Percentiles rank a stretch among this genome's conserved stretches.
phyloP scores from a whole-genome alignment of 2,797 vertebrate species.

The Typhlichthys subterraneus region DNA sequence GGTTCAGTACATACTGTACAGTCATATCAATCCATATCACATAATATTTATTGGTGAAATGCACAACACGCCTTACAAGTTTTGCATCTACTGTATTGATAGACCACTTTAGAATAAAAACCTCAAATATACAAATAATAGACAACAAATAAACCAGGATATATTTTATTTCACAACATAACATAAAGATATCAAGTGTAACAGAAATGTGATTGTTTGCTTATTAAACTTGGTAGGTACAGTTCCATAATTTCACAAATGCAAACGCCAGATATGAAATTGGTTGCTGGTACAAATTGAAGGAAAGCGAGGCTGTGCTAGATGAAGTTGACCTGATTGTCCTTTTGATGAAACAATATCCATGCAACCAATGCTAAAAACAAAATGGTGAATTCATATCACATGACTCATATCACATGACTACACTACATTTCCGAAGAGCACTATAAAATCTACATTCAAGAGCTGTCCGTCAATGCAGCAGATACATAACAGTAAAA shows the following conservation, averaged over 20 bases:
- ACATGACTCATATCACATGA: not conserved
- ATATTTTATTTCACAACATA: constrained; percentile 70
- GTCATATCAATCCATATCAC: not conserved
- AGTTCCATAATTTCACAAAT: constrained; percentile 22
- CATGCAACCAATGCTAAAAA: constrained; percentile 34
- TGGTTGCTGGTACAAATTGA: constrained; percentile 4
- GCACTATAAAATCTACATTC: not conserved
- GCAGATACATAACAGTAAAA: constrained; percentile 22
- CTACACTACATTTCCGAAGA: constrained; percentile 2
- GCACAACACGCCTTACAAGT: too few species aligned
- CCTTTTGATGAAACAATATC: constrained; percentile 13
- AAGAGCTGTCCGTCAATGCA: constrained; percentile 14
- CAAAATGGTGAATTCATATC: not conserved
- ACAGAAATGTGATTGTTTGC: constrained; percentile 44
- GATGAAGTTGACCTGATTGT: constrained; percentile 1
- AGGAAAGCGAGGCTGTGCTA: constrained; percentile 6
- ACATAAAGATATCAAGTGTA: constrained; percentile 61
- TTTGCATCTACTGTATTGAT: constrained; percentile 39
- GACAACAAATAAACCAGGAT: constrained; percentile 59
- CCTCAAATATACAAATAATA: constrained; percentile 57
- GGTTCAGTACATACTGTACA: too few species aligned
- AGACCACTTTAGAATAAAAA: constrained; percentile 14
- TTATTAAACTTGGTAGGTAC: constrained; percentile 46
- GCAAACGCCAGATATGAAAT: constrained; percentile 2
- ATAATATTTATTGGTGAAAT: too few species aligned